Conservation (phyloP, 2,888 invertebrate genomes). For the Sphinx pinastri region DNA sequence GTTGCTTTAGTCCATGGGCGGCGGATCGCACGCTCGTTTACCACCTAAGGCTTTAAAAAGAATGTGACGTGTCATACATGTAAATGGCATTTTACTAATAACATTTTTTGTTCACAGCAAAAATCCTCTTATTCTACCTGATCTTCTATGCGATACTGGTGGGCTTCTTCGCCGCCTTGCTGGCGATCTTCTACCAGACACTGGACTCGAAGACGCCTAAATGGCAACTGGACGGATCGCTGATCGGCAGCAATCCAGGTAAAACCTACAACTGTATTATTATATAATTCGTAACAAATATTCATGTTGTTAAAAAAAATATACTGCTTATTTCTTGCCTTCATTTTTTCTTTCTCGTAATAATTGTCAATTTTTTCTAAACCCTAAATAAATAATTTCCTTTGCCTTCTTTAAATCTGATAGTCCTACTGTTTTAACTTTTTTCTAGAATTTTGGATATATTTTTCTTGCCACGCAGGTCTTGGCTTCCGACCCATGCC, state of each 20-base stretch:
- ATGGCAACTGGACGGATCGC: constrained; percentile 93
- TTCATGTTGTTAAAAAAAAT: too few relatives aligned
- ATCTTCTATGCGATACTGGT: constrained; percentile 96
- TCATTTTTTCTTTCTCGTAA: too few relatives aligned
- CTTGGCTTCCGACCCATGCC: constrained; percentile 99
- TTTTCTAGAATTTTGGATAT: too few relatives aligned
- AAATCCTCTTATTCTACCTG: constrained; percentile 97
- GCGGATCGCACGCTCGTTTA: too few relatives aligned
- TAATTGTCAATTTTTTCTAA: too few relatives aligned
- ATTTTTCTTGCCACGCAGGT: constrained; percentile 83
- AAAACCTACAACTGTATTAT: constrained; percentile 37
- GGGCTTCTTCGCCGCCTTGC: constrained; percentile 97
- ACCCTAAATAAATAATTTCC: not conserved
- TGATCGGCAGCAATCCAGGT: constrained; percentile 98
- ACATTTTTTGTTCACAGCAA: constrained; percentile 87
- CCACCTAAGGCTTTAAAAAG: too few relatives aligned
- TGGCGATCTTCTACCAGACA: constrained; percentile 97
- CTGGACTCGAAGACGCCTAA: constrained; percentile 93
- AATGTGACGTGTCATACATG: too few relatives aligned
- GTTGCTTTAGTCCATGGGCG: too few relatives aligned
- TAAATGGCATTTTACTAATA: not conserved
- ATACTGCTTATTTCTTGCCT: too few relatives aligned
- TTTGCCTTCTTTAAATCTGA: not conserved
- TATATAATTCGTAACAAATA: too few relatives aligned
- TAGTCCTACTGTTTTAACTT: not conserved